phyloP scores from a whole-genome alignment of 2,888 invertebrate genomes.

The Zele albiditarsus region DNA sequence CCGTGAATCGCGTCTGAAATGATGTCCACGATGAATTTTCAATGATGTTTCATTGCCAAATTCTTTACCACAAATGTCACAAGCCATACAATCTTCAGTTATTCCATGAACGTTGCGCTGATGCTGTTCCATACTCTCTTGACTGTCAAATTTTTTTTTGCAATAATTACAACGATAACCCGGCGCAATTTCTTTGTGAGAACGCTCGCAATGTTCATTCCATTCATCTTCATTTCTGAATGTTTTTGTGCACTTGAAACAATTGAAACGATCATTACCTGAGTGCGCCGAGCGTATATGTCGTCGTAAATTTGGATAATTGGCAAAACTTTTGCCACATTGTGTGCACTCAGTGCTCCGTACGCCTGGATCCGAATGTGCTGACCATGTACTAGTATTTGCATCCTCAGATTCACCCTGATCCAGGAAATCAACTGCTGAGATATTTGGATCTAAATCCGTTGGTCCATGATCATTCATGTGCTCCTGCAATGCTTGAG shows the following conservation, averaged over 20 bases:
- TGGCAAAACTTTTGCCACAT: slow-evolving; percentile 77
- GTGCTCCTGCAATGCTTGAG: slow-evolving; percentile 72
- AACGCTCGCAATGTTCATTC: slow-evolving; percentile 76
- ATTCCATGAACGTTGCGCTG: slow-evolving; percentile 60
- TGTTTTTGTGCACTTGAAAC: slow-evolving; percentile 77
- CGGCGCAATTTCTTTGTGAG: slow-evolving; percentile 65
- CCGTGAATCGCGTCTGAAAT: slow-evolving; percentile 74
- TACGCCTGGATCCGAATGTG: slow-evolving; percentile 56
- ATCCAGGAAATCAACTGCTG: slow-evolving; percentile 49
- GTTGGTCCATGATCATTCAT: slow-evolving; percentile 66
- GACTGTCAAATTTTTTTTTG: slow-evolving; percentile 56
- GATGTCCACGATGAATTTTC: slow-evolving; percentile 78
- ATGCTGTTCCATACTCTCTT: slow-evolving; percentile 60
- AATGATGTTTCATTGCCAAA: slow-evolving; percentile 79
- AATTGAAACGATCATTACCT: slow-evolving; percentile 73
- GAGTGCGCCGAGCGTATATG: slow-evolving; percentile 64
- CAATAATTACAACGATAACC: slow-evolving; percentile 55
- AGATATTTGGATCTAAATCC: slow-evolving; percentile 50
- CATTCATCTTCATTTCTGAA: slow-evolving; percentile 78
- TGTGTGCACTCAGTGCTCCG: slow-evolving; percentile 74
- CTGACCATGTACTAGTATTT: slow-evolving; percentile 43
- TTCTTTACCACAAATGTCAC: slow-evolving; percentile 79
- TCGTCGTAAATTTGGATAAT: slow-evolving; percentile 63
- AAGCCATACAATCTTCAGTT: slow-evolving; percentile 73
- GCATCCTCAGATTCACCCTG: slow-evolving; percentile 25